Conservation (phyloP, 1,140 invertebrate species). For the Tyrophagus putrescentiae region DNA sequence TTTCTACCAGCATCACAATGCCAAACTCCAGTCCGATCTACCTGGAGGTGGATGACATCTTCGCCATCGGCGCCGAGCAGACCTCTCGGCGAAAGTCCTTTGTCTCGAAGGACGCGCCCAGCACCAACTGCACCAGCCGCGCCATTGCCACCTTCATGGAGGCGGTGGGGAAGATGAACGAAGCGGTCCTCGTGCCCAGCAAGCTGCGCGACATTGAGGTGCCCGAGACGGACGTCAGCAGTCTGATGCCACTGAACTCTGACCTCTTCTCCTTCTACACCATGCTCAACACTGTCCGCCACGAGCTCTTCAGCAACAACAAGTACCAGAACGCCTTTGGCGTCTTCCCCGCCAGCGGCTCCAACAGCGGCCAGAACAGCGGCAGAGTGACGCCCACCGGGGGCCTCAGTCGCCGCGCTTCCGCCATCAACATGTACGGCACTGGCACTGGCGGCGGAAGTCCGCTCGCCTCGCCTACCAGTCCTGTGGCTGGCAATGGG, state of each 20-base stretch:
- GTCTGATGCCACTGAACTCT: slow-evolving; percentile 16
- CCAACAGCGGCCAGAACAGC: slow-evolving; percentile 12
- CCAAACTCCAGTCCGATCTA: not conserved
- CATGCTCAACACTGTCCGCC: slow-evolving; percentile 17
- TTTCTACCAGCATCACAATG: not conserved
- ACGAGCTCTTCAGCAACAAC: slow-evolving; percentile 16
- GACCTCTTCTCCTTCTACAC: slow-evolving; percentile 17
- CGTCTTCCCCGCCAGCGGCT: not conserved
- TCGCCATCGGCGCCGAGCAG: slow-evolving; percentile 16
- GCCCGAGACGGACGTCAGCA: slow-evolving; percentile 10
- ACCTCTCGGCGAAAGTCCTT: slow-evolving; percentile 18
- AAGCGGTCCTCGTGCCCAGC: slow-evolving; percentile 15
- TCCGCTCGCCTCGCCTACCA: not conserved
- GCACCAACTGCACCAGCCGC: slow-evolving; percentile 18
- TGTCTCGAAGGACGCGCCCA: not conserved
- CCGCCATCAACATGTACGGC: slow-evolving; percentile 2
- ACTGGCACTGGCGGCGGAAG: not conserved
- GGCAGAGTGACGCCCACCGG: slow-evolving; percentile 3
- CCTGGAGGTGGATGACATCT: slow-evolving; percentile 20
- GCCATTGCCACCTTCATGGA: slow-evolving; percentile 17
- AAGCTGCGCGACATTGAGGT: slow-evolving; percentile 21
- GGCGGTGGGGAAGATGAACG: slow-evolving; percentile 19
- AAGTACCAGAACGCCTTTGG: not conserved
- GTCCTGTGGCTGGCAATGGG: not conserved
- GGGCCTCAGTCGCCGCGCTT: not conserved